Evolutionary conservation across 1,140 invertebrate genomes (phyloP).

Genomic region (Nasonia longicornis): DNA sequence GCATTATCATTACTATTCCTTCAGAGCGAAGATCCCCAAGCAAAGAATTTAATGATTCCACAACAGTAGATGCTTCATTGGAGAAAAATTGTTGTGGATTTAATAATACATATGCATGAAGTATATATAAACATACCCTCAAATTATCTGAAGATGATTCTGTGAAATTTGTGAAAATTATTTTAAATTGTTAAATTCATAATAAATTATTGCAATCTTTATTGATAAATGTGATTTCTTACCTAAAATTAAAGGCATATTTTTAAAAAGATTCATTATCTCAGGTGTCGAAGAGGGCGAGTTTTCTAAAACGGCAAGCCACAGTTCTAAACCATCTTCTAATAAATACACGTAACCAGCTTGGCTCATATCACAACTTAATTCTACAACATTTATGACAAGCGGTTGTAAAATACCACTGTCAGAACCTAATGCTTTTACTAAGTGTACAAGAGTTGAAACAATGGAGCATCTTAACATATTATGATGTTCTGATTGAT

Average conservation of each 20-base stretch:
- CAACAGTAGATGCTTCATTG: slow-evolving; percentile 77
- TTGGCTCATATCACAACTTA: slow-evolving; percentile 84
- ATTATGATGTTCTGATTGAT: slow-evolving; percentile 87
- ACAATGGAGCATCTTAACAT: slow-evolving; percentile 94
- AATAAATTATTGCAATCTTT: background rate
- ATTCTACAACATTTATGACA: slow-evolving; percentile 81
- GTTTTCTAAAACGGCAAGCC: slow-evolving; percentile 87
- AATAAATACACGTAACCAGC: slow-evolving; percentile 88
- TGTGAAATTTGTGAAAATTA: slow-evolving; percentile 58
- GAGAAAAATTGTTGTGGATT: slow-evolving; percentile 83
- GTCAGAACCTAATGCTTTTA: slow-evolving; percentile 77
- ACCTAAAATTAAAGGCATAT: slow-evolving; percentile 85
- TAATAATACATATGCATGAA: slow-evolving; percentile 86
- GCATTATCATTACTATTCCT: slow-evolving; percentile 80
- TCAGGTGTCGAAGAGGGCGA: slow-evolving; percentile 71
- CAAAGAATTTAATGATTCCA: slow-evolving; percentile 77
- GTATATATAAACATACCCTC: slow-evolving; percentile 81
- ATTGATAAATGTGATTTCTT: slow-evolving; percentile 25
- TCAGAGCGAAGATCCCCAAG: slow-evolving; percentile 84
- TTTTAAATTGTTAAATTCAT: background rate
- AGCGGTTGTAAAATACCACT: slow-evolving; percentile 75
- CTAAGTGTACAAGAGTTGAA: slow-evolving; percentile 84
- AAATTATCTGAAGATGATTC: slow-evolving; percentile 87
- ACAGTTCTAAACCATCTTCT: slow-evolving; percentile 92
- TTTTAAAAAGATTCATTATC: slow-evolving; percentile 80